Conservation (phyloP, 2,113 vertebrate genomes). For the Corythornis cristatus region DNA sequence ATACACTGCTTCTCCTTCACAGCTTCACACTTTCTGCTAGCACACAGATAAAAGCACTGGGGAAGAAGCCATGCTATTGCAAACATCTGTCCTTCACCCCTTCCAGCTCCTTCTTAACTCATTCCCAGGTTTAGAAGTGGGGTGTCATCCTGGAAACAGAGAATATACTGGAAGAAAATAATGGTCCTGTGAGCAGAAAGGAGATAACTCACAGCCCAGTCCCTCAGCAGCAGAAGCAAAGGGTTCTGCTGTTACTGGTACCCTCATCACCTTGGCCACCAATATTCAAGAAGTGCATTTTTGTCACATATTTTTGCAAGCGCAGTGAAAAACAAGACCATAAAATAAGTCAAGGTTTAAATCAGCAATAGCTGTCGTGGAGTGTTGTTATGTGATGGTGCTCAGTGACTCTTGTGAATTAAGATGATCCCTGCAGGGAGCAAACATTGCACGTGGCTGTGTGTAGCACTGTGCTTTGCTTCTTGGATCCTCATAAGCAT, state of each 20-base stretch:
- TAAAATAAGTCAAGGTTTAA: not conserved
- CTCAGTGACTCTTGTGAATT: not conserved
- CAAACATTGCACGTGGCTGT: rapidly evolving
- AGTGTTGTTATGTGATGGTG: not conserved
- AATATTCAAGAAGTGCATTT: not conserved
- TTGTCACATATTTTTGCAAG: not conserved
- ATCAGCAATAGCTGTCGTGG: not conserved
- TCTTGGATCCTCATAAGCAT: not conserved
- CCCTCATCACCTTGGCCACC: not conserved
- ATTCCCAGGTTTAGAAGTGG: not conserved
- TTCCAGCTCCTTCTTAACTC: not conserved
- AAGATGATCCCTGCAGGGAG: not conserved
- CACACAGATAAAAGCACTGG: not conserved
- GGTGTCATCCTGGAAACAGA: not conserved
- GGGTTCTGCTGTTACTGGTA: not conserved
- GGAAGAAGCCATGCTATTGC: not conserved
- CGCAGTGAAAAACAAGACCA: not conserved
- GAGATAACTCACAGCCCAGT: not conserved
- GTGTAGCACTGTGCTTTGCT: not conserved
- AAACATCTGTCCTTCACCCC: not conserved
- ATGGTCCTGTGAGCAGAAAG: not conserved
- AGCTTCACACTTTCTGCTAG: not conserved
- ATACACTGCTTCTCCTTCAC: not conserved
- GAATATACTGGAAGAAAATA: not conserved
- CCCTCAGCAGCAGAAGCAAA: not conserved